Evolutionary conservation across 1,140 invertebrate genomes (phyloP), one percentile per base, ranked within the genome.

Genomic region (Asbolus verrucosus): DNA sequence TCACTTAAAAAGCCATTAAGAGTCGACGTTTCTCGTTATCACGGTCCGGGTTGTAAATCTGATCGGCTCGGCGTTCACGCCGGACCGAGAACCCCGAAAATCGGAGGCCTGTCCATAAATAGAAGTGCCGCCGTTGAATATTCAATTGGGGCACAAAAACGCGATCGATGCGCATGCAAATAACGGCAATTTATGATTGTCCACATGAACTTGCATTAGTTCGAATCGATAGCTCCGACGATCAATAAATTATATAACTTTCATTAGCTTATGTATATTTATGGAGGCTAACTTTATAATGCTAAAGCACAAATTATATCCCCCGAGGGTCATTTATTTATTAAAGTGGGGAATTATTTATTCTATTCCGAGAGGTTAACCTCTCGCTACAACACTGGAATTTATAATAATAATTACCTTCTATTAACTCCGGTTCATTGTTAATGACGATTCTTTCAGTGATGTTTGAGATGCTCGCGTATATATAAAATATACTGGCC

Each of bases 1-100:
- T 75, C 73, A 75, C 73, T 75, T 75, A 75, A 75, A 73, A 73
- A 70, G 67, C 71, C 73, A 75, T 75, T 75, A 72, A 61, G 63
- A 65, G 59, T 18, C 14, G 2, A 46, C 41, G 9, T 8, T 19
- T n/a, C n/a, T 18, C 2, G n/a, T 46, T 19, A 8, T 46, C 36
- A 30, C 24, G 8, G 24, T 30, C 24, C 8, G 24, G 24, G 24
- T 8, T 30, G n/a, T n/a, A n/a, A n/a, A n/a, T n/a, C 24, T 27
- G 41, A 70, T 27, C 61, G 68, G 61, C 27, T n/a, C 62, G 21
- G 62, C 50, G 66, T 71, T 71, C 69, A 66, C 66, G 65, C 8
- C 8, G 24, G 24, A 27, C 8, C n/a, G n/a, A 27, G 3, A 27
- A 3, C 3, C 24, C 24, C 43, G 33, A 46, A 18, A 18, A 46